A percentile compares a stretch with the other conserved stretches of the same genome.
phyloP scores from a whole-genome alignment of 2,113 vertebrate species.

The Gobiocypris rarus region DNA sequence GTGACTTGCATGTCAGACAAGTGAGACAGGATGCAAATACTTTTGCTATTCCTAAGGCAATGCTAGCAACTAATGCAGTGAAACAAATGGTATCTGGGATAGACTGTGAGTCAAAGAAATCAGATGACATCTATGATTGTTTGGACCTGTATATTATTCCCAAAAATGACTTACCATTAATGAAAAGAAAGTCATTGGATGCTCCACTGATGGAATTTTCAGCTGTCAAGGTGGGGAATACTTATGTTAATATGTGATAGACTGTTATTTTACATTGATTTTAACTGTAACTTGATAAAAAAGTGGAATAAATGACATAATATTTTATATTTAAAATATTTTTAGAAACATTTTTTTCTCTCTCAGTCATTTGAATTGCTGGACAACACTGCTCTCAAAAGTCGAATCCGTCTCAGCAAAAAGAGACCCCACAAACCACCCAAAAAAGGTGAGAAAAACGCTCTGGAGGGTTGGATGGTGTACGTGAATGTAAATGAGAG shows the following conservation, averaged over 20 bases:
- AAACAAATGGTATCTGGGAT: background rate
- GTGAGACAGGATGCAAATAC: background rate
- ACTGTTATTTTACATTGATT: background rate
- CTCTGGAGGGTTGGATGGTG: too few relatives aligned
- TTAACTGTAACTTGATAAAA: background rate
- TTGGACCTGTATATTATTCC: conserved; percentile 27
- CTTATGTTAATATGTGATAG: too few relatives aligned
- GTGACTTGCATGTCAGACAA: background rate
- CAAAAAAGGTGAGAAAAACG: conserved; percentile 30
- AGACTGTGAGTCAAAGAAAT: background rate
- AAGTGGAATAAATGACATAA: conserved; percentile 4
- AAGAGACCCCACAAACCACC: conserved; percentile 46
- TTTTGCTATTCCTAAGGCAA: conserved; percentile 24
- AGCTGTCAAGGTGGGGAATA: conserved; percentile 45
- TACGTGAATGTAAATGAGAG: background rate
- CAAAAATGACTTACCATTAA: conserved; percentile 8
- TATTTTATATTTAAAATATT: too few relatives aligned
- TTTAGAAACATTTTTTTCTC: too few relatives aligned
- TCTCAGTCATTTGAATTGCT: conserved; percentile 44
- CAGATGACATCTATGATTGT: conserved; percentile 40
- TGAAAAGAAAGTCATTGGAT: background rate
- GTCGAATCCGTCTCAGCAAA: conserved; percentile 50
- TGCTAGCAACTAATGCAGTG: background rate
- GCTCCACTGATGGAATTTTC: conserved; percentile 34
- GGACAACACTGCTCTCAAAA: conserved; percentile 53